Evolutionary conservation across 1,140 invertebrate genomes (phyloP).

Genomic region (Heliothis virescens): DNA sequence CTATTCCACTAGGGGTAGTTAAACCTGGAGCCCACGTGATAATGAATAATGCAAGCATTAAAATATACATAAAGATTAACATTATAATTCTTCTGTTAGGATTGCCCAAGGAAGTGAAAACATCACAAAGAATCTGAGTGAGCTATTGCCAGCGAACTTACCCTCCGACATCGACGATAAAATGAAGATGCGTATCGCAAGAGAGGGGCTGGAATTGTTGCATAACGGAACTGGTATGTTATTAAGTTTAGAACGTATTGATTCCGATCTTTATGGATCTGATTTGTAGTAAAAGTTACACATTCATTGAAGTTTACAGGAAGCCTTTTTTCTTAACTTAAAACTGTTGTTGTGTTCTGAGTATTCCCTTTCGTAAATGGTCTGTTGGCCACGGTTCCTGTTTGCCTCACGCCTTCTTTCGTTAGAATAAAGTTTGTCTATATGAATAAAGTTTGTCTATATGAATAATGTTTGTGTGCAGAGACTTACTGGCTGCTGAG

Average conservation of each 20-base stretch:
- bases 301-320: too few species aligned
- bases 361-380: too few species aligned
- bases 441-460: background rate
- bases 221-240: constrained; percentile 92
- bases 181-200: constrained; percentile 76
- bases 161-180: constrained; percentile 73
- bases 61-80: background rate
- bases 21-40: too few species aligned
- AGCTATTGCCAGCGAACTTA: constrained; percentile 62
- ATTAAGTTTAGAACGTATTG: background rate
- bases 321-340: too few species aligned
- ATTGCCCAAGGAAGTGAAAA: constrained; percentile 56
- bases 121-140: constrained; percentile 68
- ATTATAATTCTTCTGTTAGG: constrained; percentile 50
- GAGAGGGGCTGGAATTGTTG: constrained; percentile 89
- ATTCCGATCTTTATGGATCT: too few species aligned
- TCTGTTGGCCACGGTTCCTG: too few species aligned
- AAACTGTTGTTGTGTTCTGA: too few species aligned
- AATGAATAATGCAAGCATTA: too few species aligned
- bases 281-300: too few species aligned
- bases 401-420: too few species aligned
- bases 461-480: constrained; percentile 50
- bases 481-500: constrained; percentile 93
- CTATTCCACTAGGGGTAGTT: too few species aligned
- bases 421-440: background rate